phyloP scores from a whole-genome alignment of 2,797 vertebrate species.

The Myotis vivesi region DNA sequence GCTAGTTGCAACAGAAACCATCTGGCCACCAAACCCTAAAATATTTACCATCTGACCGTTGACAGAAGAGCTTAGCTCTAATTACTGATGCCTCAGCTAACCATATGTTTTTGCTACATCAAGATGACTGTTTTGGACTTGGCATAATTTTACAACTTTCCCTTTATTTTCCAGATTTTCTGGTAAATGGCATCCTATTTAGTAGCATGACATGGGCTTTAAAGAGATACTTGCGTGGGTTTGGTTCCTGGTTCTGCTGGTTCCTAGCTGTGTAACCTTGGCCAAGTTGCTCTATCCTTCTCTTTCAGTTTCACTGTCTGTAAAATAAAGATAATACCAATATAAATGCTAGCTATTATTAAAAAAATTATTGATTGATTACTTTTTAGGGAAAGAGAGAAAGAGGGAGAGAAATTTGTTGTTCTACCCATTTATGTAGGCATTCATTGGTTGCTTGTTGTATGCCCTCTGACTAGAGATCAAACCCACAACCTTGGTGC shows the following conservation, averaged over 20 bases:
- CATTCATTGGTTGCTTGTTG: neutral
- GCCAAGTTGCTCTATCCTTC: neutral
- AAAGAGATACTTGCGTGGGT: neutral
- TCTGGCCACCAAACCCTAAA: neutral
- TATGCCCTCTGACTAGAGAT: neutral
- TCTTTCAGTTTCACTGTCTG: neutral
- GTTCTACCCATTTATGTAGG: neutral
- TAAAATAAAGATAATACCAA: neutral
- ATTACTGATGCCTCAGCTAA: neutral
- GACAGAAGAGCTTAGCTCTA: neutral
- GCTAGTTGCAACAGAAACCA: neutral
- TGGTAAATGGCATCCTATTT: neutral
- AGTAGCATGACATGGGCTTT: neutral
- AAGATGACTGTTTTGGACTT: neutral
- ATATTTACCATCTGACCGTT: neutral
- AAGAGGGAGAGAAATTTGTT: neutral
- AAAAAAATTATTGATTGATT: neutral
- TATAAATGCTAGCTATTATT: neutral
- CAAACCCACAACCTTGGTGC: neutral
- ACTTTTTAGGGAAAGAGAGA: neutral
- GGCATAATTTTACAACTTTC: neutral
- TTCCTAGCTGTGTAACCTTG: neutral
- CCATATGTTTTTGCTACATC: neutral
- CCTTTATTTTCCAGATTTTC: neutral
- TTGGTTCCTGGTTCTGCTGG: neutral